phyloP scores from a whole-genome alignment of 2,113 vertebrate species.

The Orthonyx spaldingii region DNA sequence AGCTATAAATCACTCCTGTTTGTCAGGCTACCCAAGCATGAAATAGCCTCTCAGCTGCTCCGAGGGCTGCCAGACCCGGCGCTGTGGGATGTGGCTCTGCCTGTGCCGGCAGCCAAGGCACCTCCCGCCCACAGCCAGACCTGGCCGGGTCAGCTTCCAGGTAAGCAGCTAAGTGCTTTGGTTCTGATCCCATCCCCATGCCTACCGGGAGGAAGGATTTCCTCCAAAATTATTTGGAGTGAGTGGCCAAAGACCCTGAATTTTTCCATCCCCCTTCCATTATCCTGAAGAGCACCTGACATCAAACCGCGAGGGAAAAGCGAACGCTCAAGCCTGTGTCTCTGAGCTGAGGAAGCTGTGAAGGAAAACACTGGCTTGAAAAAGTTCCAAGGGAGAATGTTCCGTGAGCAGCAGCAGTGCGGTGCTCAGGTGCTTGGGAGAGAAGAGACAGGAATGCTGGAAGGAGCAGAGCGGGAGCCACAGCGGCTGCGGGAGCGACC shows the following conservation, averaged over 20 bases:
- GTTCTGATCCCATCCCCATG: background rate
- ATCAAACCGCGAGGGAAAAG: background rate
- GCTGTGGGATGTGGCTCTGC: background rate
- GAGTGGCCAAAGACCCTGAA: background rate
- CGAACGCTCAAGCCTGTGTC: background rate
- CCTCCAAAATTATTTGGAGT: background rate
- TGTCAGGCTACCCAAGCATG: background rate
- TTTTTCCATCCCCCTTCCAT: background rate
- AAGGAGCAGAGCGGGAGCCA: background rate
- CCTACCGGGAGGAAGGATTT: background rate
- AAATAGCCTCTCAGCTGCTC: background rate
- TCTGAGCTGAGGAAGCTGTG: background rate
- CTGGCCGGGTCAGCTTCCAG: fast-evolving
- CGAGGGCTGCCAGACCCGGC: background rate
- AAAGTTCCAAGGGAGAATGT: background rate
- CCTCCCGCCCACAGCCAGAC: background rate
- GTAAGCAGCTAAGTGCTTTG: background rate
- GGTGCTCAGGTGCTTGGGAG: background rate
- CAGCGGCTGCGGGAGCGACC: fast-evolving
- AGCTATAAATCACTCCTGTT: background rate
- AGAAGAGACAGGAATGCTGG: background rate
- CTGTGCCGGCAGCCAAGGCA: background rate
- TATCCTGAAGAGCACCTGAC: background rate
- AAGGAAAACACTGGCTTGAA: background rate
- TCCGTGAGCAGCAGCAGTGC: fast-evolving